Conservation (phyloP, 1,140 invertebrate genomes). For the Pachyrhynchus sulphureomaculatus region DNA sequence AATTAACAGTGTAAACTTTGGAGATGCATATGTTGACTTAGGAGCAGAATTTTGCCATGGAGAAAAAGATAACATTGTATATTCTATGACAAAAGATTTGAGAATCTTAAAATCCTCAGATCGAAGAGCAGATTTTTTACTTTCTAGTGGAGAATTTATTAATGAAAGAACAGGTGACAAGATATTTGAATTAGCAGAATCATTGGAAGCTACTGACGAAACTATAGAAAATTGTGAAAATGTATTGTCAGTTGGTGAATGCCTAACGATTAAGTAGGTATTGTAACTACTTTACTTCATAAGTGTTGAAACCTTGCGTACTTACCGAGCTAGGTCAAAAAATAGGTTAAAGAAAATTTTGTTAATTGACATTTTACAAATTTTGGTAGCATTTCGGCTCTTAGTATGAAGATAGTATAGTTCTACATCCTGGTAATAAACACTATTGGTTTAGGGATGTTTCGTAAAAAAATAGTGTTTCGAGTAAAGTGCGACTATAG, state of each 20-base stretch:
- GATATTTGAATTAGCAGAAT: conserved; percentile 14
- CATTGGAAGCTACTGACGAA: conserved; percentile 2
- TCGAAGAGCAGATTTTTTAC: not conserved
- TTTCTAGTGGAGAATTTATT: conserved; percentile 28
- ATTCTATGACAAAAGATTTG: conserved; percentile 60
- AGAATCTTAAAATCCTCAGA: conserved; percentile 53
- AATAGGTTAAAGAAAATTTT: no score
- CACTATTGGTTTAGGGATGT: no score
- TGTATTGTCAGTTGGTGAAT: conserved; percentile 21
- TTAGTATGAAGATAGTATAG: no score
- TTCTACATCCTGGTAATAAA: no score
- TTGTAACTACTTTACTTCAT: no score
- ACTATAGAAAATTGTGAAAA: conserved; percentile 14
- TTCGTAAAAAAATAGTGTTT: no score
- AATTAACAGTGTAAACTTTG: conserved; percentile 61
- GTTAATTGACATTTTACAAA: no score
- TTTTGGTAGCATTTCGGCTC: no score
- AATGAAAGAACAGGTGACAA: conserved; percentile 1
- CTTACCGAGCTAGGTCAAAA: no score
- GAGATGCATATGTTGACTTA: conserved; percentile 67
- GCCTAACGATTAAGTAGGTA: conserved; percentile 24
- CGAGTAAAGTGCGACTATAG: no score
- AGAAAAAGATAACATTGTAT: conserved; percentile 69
- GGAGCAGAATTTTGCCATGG: conserved; percentile 82
- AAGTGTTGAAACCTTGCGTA: no score